Conservation (phyloP, 2,113 vertebrate species). For the Brachionichthys hirsutus region DNA sequence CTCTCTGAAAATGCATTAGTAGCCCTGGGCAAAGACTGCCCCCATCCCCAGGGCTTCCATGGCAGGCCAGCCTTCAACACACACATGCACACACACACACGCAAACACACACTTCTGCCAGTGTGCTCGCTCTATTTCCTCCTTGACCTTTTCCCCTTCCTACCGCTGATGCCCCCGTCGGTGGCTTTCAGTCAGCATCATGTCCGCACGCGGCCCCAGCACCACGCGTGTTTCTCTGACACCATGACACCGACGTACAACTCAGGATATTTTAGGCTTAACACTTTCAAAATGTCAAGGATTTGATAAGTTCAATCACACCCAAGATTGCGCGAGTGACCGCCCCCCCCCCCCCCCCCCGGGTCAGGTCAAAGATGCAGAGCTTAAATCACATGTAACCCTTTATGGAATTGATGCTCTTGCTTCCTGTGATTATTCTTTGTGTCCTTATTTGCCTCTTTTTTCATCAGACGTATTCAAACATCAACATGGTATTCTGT, state of each 20-base stretch:
- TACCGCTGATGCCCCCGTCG: slow-evolving; percentile 12
- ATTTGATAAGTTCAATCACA: slow-evolving; percentile 29
- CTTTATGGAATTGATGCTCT: not conserved
- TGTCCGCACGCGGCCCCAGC: slow-evolving; percentile 1
- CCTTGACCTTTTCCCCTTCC: slow-evolving; percentile 14
- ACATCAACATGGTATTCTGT: not conserved
- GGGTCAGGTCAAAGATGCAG: not conserved
- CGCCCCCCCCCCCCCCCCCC: no score
- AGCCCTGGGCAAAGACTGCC: slow-evolving; percentile 37
- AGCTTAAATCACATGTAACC: slow-evolving; percentile 9
- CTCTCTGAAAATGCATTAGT: slow-evolving; percentile 27
- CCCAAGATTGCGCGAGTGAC: not conserved
- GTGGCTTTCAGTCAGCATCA: slow-evolving; percentile 26
- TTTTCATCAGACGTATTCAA: not conserved
- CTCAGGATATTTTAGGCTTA: slow-evolving; percentile 2
- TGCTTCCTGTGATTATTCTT: not conserved
- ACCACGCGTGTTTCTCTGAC: slow-evolving; percentile 18
- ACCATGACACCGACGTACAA: not conserved
- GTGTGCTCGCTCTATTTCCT: slow-evolving; percentile 7
- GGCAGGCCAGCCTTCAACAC: slow-evolving; percentile 4
- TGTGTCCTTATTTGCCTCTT: not conserved
- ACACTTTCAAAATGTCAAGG: not conserved
- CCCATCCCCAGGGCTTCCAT: slow-evolving; percentile 36
- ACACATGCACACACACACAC: slow-evolving; percentile 1
- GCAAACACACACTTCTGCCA: not conserved